Base-by-base conservation (phyloP, 2,113 vertebrate species). In the Synchiropus splendidus region DNA sequence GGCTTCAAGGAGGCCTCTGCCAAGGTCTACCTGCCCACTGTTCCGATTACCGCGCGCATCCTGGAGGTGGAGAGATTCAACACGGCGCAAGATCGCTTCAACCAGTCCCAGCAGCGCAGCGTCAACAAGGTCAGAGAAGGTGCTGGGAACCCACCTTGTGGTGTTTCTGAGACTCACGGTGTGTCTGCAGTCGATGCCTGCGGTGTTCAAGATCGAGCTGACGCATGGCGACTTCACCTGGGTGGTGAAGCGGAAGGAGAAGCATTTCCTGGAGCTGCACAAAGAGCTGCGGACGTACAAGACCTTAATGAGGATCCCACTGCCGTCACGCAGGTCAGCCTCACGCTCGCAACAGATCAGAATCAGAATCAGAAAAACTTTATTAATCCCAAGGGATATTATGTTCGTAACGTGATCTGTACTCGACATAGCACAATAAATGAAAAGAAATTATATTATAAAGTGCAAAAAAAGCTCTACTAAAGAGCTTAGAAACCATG, bases 191-290 rank as follows among this genome's bases (percentile, higher is more conserved):
- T 86, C 87, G 12, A 77, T 88, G 34, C 77, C 85, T 16, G 90
- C 91, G 0, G 86, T 98, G 62, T 98, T 97, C 54, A 91, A 86
- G 44, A 90, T 98, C 1, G 90, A 98, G 64, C 66, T 98, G 74
- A 92, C 84, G 51, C 95, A 98, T 9, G 94, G 92, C 0, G 92
- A 92, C 65, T 98, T 98, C 54, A 90, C 81, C 15, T 98, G 95
- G 95, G 49, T 90, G 13, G 87, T 98, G 11, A 98, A 97, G 75
- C 89, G 92, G 69, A 98, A 98, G 72, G 93, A 89, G 80, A 98
- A 94, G 42, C 92, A 97, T 70, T 98, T 98, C 66, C 77, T 97
- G 74, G 95, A 98, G 39, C 87, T 98, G 30, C 94, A 98, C 71
- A 83, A 90, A 77, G 94, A 98, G 62, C 85, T 98, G 48, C 81